Percentiles rank a stretch among this genome's conserved stretches.
phyloP scores from a whole-genome alignment of 2,888 invertebrate genomes.

The Dilophus febrilis region DNA sequence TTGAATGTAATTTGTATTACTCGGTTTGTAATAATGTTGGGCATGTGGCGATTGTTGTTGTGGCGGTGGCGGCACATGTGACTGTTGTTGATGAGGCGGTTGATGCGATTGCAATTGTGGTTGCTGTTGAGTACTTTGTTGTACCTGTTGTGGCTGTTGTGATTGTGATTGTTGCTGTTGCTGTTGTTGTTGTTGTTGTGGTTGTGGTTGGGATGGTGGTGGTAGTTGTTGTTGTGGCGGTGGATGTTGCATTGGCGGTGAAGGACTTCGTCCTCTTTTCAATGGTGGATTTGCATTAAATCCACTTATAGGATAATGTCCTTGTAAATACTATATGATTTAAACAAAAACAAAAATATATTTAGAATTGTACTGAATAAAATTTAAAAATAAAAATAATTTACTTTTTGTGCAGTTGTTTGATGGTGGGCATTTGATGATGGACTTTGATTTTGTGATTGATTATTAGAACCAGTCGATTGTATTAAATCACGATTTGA shows the following conservation, averaged over 20 bases:
- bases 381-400: background rate
- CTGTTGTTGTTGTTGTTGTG: constrained; percentile 14
- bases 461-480: constrained; percentile 13
- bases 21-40: background rate
- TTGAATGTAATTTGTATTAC: too few relatives aligned
- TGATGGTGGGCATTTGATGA: constrained; percentile 29
- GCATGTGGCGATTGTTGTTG: background rate
- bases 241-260: constrained; percentile 29
- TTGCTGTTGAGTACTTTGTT: constrained; percentile 19
- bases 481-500: constrained; percentile 21
- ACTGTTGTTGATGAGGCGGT: background rate
- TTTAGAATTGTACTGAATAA: background rate
- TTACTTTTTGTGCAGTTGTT: constrained; percentile 21
- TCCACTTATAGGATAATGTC: constrained; percentile 12
- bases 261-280: constrained; percentile 40
- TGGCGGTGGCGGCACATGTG: background rate
- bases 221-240: constrained; percentile 16
- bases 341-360: constrained; percentile 1
- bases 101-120: constrained; percentile 19
- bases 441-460: constrained; percentile 54
- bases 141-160: constrained; percentile 17
- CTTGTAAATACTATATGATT: constrained; percentile 4
- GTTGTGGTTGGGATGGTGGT: constrained; percentile 12
- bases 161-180: constrained; percentile 11
- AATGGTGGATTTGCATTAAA: constrained; percentile 22